Evolutionary conservation across 2,888 invertebrate species (phyloP), one percentile per base, ranked within the genome.

Genomic region (Cryptocephalus moraei): DNA sequence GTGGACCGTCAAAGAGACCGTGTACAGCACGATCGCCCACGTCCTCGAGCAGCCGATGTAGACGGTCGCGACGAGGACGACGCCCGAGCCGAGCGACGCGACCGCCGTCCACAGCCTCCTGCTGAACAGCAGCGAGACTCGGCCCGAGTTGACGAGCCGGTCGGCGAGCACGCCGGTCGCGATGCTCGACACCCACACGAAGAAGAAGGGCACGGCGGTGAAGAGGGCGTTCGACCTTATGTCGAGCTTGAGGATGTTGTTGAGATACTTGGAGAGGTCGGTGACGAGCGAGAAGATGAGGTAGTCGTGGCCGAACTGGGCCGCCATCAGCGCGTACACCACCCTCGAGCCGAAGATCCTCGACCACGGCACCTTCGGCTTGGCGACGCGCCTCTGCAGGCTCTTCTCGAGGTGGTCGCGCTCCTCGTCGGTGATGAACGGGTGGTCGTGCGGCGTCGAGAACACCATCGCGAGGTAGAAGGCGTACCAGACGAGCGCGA

Each of bases 401-500:
- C 34, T 44, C 11, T 39, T 12, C 8, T 40, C 39, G 33, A 57
- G 38, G 34, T 44, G 52, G 2, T 49, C 47, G 32, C 33, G 34
- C 40, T 60, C 60, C 10, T 50, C 47, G 1, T 49, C 45, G 4
- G 49, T 45, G 3, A 60, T 57, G 44, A 47, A 55, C 1, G 58
- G 58, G 48, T 60, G 85, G 1, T 79, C 77, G 43, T 73, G 73
- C 6, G 85, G 85, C 57, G 80, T 79, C 9, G 62, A 65, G 53
- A 67, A 71, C 48, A 72, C 69, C n/a, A 72, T 51, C 3, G 68
- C 13, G 38, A 60, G 67, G 81, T 67, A 63, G 44, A 68, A 54
- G 33, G 63, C 50, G 50, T 62, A 86, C 86, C 86, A 88, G 0
- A 84, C 46, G 3, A 85, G 71, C n/a, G 84, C 85, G 3, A 84